Evolutionary conservation across 2,113 vertebrate genomes (phyloP).

Genomic region (Dinomys branickii): DNA sequence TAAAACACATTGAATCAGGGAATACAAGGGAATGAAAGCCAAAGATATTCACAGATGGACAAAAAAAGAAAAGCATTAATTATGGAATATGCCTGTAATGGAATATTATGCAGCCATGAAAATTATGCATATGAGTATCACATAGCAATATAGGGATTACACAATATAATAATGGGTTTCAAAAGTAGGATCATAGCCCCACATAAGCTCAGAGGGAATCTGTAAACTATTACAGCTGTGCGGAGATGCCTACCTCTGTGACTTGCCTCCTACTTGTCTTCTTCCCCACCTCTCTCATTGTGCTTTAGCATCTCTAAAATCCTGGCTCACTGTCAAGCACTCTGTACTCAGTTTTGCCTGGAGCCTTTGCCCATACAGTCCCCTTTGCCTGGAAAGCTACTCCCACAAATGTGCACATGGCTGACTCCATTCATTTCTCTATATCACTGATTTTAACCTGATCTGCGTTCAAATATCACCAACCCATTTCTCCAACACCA

Average conservation of each 20-base stretch:
- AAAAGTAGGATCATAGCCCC: background rate
- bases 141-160: background rate
- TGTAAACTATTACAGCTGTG: background rate
- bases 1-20: background rate
- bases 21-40: background rate
- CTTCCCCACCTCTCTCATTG: background rate
- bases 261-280: background rate
- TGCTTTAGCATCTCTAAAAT: too few species aligned
- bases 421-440: background rate
- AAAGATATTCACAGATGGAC: background rate
- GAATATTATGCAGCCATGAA: background rate
- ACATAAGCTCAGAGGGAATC: background rate
- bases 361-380: background rate
- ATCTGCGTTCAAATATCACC: background rate
- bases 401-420: background rate
- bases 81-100: background rate
- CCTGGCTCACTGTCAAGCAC: background rate
- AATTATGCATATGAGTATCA: background rate
- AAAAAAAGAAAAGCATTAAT: background rate
- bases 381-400: background rate
- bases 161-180: background rate
- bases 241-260: background rate
- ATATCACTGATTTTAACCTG: background rate
- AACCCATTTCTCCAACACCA: background rate
- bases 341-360: background rate